Base-by-base conservation (phyloP, 2,888 invertebrate species). In the Macroteleia sp. region DNA sequence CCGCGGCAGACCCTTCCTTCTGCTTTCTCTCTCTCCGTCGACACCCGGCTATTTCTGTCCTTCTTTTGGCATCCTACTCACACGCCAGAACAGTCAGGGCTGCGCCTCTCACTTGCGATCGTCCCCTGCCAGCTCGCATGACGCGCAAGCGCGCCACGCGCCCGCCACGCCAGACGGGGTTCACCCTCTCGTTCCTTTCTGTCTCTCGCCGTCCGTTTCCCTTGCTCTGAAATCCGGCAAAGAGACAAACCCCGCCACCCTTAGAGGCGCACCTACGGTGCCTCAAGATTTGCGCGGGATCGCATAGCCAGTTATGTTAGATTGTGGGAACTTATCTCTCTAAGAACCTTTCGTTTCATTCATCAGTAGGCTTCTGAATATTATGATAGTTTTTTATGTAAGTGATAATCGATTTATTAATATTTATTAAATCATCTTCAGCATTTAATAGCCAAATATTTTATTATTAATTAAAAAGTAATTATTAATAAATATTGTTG, bases 1-100 rank as follows among this genome's bases (percentile, higher is more conserved):
- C 83, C 83, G 83, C 82, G 84, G 81, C 81, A 59, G 41, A 76
- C 67, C 56, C 62, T 69, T 30, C 44, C 61, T 48, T 36, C 20
- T 17, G 54, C 69, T 71, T 64, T 74, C 74, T 73, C 77, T 59
- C 64, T 77, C 79, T 44, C 74, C 52, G 75, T 73, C 77, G 20
- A 41, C 75, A 41, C 69, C 59, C 83, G 80, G 61, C 83, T 82
- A 82, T 83, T 83, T 81, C 83, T 74, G 71, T 66, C 75, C 78
- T n/a, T n/a, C n/a, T n/a, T n/a, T n/a, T n/a, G n/a, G n/a, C n/a
- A n/a, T n/a, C n/a, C n/a, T n/a, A n/a, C n/a, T n/a, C n/a, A n/a
- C n/a, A n/a, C n/a, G n/a, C n/a, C n/a, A n/a, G n/a, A n/a, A n/a
- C n/a, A n/a, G n/a, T n/a, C n/a, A n/a, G n/a, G n/a, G n/a, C n/a